These are phyloP conservation scores for Drosophila obscura DNA, from an alignment of 1,140 invertebrate species.

Conservation along the genomic window DNA sequence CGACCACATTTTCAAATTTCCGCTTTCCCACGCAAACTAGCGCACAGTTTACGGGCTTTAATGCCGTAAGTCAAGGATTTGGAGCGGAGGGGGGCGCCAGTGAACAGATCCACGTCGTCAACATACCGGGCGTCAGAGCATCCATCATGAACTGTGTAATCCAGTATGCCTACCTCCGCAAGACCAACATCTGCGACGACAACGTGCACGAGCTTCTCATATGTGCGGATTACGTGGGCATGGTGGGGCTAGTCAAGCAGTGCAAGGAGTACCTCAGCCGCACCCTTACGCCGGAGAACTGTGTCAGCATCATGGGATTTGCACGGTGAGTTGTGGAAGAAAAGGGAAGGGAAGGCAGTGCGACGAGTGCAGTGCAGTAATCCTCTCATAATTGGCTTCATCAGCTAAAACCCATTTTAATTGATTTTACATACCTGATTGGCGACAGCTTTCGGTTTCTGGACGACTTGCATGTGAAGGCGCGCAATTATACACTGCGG, in stretches of 20 bases:
- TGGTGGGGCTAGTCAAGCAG: conserved; percentile 90
- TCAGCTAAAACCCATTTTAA: conserved; percentile 55
- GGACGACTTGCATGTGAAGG: conserved; percentile 87
- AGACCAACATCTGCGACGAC: conserved; percentile 88
- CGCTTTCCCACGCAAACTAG: conserved; percentile 82
- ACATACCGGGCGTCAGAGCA: conserved; percentile 90
- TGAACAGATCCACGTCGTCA: conserved; percentile 83
- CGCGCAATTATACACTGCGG: conserved; percentile 89
- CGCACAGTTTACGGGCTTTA: conserved; percentile 90
- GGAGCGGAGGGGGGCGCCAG: conserved; percentile 85
- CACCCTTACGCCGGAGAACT: conserved; percentile 89
- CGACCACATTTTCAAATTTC: neutral
- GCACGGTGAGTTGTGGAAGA: conserved; percentile 85
- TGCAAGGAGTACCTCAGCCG: conserved; percentile 90
- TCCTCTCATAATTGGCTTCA: conserved; percentile 8
- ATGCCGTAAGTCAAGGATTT: conserved; percentile 82
- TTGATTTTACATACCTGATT: conserved; percentile 12
- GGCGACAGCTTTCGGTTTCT: conserved; percentile 84
- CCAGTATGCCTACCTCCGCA: conserved; percentile 92
- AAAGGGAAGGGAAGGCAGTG: neutral
- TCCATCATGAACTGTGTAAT: conserved; percentile 90
- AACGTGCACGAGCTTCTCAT: conserved; percentile 91
- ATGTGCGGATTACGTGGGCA: conserved; percentile 91
- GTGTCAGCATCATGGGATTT: conserved; percentile 92
- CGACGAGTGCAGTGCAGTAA: neutral